These are phyloP conservation scores for Pheosia tremula DNA, from an alignment of 2,888 invertebrate species.

Conservation along the genomic window DNA sequence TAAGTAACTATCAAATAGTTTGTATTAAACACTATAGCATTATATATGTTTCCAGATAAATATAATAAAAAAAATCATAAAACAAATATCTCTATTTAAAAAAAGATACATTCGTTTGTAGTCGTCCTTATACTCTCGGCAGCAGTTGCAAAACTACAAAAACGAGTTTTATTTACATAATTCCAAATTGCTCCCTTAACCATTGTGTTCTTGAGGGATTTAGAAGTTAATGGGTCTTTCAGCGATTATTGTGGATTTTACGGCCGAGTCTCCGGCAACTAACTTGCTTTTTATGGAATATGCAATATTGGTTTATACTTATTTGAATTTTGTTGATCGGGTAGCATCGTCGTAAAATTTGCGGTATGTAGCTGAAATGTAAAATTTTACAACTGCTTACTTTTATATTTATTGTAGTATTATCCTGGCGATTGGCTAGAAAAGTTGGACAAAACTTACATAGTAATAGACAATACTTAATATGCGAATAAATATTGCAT, in stretches of 20 bases:
- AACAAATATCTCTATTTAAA: no score
- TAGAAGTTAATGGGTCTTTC: neutral
- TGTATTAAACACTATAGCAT: no score
- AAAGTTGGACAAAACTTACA: no score
- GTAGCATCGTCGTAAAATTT: neutral
- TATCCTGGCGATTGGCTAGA: no score
- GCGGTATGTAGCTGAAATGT: neutral
- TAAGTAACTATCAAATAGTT: no score
- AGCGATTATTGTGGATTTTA: conserved; percentile 1
- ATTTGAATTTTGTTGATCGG: conserved; percentile 1
- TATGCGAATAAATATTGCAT: no score
- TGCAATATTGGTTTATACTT: conserved; percentile 6
- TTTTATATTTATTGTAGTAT: neutral
- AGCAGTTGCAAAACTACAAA: conserved; percentile 38
- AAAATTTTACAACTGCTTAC: neutral
- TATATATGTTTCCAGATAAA: no score
- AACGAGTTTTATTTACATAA: conserved; percentile 12
- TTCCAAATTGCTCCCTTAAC: conserved; percentile 4
- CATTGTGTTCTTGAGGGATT: conserved; percentile 3
- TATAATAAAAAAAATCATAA: no score
- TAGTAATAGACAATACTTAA: no score
- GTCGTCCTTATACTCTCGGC: conserved; percentile 12
- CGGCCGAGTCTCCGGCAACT: neutral
- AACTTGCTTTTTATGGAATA: conserved; percentile 2
- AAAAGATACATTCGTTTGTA: neutral